Evolutionary conservation across 92 coral and sea anemone species (phyloP).

Genomic region (Epizoanthus ramosus): DNA sequence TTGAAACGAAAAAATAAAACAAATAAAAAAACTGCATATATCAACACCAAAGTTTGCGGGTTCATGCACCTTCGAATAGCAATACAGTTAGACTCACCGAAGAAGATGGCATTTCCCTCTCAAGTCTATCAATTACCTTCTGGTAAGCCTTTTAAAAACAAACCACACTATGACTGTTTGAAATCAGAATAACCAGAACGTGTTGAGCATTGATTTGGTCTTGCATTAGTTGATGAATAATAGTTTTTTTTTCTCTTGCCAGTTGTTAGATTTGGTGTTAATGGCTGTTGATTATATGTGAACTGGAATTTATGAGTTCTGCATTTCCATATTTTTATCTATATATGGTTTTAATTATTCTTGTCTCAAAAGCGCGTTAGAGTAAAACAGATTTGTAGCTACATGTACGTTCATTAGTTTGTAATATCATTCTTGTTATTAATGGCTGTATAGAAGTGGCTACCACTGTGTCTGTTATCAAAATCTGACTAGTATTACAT

Average conservation of each 20-base stretch:
- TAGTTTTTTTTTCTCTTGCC: background rate
- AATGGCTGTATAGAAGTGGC: background rate
- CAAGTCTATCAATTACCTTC: constrained; percentile 87
- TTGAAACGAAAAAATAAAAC: no score
- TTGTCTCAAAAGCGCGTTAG: background rate
- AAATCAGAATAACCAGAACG: background rate
- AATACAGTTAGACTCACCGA: constrained; percentile 30
- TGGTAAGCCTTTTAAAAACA: constrained; percentile 70
- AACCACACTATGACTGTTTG: constrained; percentile 8
- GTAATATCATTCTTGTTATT: background rate
- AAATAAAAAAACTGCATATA: no score
- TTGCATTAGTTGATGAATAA: background rate
- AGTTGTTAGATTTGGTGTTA: no score
- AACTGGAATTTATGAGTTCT: background rate
- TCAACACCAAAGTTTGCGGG: background rate
- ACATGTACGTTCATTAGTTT: background rate
- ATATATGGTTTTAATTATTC: background rate
- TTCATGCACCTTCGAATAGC: background rate
- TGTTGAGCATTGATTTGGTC: no score
- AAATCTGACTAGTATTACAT: background rate
- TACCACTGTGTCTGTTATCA: background rate
- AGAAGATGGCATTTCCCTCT: constrained; percentile 72
- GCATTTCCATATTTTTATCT: background rate
- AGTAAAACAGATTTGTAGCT: background rate
- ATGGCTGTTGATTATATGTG: background rate